Evolutionary conservation across 2,888 invertebrate genomes (phyloP).

Genomic region (Zootermopsis nevadensis): DNA sequence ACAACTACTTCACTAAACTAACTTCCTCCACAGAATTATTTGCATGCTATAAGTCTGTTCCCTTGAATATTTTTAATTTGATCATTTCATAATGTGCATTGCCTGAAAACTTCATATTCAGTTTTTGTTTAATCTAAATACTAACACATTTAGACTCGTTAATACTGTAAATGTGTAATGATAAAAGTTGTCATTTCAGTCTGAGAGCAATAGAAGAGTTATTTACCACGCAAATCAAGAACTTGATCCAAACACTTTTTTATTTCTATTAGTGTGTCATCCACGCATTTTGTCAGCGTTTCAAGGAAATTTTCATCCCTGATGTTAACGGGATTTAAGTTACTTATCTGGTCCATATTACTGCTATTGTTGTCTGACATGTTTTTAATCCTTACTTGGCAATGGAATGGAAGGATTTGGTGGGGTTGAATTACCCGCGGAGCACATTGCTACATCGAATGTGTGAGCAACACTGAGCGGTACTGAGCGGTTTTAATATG

Average conservation of each 20-base stretch:
- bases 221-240: conserved; percentile 28
- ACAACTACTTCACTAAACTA: no score
- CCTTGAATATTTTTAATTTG: no score
- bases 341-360: not conserved
- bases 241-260: conserved; percentile 25
- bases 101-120: no score
- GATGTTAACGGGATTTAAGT: not conserved
- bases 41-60: no score
- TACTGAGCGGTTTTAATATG: not conserved
- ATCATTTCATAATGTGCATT: no score
- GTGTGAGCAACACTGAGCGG: not conserved
- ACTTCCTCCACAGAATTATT: no score
- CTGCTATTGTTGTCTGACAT: not conserved
- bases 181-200: no score
- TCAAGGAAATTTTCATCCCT: not conserved
- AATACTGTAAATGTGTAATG: no score
- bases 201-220: not conserved
- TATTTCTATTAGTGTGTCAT: not conserved
- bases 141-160: no score
- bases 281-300: not conserved
- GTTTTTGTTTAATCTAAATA: no score
- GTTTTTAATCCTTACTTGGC: not conserved
- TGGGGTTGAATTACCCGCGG: conserved; percentile 10
- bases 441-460: not conserved
- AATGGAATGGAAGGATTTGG: no score